Evolutionary conservation across 2,888 invertebrate species (phyloP).

Genomic region (Yponomeuta malinellus): DNA sequence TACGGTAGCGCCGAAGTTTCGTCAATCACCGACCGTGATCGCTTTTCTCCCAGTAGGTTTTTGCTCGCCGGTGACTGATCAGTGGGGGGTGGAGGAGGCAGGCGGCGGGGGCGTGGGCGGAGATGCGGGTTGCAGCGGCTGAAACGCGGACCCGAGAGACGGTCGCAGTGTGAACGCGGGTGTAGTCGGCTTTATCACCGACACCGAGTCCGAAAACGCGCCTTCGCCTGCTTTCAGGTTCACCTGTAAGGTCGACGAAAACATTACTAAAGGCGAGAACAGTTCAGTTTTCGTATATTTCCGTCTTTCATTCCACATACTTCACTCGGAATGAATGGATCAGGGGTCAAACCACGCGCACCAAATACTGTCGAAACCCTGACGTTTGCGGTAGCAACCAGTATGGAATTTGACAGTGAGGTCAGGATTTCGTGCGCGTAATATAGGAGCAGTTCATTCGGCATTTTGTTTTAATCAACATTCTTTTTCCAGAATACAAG

Average conservation of each 20-base stretch:
- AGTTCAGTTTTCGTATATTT: no score
- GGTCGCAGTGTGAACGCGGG: conserved; percentile 84
- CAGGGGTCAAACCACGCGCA: no score
- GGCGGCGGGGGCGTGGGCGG: conserved; percentile 37
- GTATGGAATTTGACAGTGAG: no score
- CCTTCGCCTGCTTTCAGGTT: conserved; percentile 78
- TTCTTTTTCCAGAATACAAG: no score
- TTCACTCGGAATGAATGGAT: no score
- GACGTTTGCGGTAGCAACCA: no score
- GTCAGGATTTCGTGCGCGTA: no score
- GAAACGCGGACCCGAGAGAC: conserved; percentile 87
- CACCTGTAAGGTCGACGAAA: conserved; percentile 47
- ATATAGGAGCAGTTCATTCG: no score
- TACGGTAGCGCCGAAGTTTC: not conserved
- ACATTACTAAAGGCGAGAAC: not conserved
- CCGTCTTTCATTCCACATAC: no score
- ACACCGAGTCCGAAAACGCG: conserved; percentile 47
- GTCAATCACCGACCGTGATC: no score
- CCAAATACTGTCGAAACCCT: no score
- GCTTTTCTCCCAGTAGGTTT: not conserved
- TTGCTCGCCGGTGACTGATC: not conserved
- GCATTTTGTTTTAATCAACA: no score
- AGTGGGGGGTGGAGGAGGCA: conserved; percentile 17
- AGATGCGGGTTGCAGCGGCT: conserved; percentile 14
- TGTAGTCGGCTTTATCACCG: conserved; percentile 77